Conservation (phyloP, 2,113 vertebrate genomes). For the Porphyrio hochstetteri region DNA sequence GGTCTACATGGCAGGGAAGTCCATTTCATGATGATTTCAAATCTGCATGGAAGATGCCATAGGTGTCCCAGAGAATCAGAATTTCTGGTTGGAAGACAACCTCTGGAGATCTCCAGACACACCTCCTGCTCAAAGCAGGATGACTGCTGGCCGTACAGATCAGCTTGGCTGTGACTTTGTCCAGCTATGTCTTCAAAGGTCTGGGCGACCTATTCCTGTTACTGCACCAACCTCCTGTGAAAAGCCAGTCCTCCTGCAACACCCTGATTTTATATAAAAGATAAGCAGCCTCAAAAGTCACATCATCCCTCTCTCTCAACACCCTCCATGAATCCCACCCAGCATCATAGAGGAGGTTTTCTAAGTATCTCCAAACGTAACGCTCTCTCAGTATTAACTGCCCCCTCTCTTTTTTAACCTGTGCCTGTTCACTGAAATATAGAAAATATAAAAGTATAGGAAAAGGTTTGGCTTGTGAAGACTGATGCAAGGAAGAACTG, state of each 20-base stretch:
- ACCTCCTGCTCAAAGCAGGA: not conserved
- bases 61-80: not conserved
- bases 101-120: not conserved
- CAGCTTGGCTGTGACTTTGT: not conserved
- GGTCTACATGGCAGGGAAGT: not conserved
- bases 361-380: not conserved
- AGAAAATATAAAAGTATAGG: not conserved
- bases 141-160: not conserved
- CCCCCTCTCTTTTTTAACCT: not conserved
- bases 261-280: not conserved
- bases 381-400: not conserved
- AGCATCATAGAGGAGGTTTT: not conserved
- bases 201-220: not conserved
- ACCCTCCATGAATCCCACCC: not conserved
- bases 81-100: not conserved
- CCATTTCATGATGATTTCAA: rapidly evolving
- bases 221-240: not conserved
- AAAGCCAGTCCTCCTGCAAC: not conserved
- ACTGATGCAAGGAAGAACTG: not conserved
- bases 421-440: not conserved
- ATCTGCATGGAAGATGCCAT: not conserved
- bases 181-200: not conserved
- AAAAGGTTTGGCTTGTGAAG: not conserved
- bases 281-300: not conserved
- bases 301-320: not conserved